Percentiles rank a stretch among this genome's conserved stretches.
Conservation (phyloP, 2,797 vertebrate genomes). For the Alosa sapidissima region DNA sequence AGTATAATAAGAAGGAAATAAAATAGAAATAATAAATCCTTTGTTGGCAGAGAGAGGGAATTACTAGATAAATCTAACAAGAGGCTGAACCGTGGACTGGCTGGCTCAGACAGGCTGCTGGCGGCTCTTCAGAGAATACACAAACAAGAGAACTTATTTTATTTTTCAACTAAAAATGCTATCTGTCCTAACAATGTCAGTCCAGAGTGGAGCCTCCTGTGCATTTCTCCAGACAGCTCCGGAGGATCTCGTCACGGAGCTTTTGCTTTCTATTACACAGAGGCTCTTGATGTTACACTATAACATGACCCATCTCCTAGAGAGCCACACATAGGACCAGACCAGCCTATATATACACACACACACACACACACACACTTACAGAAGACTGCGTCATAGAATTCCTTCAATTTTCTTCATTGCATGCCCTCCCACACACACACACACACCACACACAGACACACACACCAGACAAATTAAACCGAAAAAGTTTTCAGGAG, state of each 20-base stretch:
- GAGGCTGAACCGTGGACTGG: not conserved
- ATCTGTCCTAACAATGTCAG: not conserved
- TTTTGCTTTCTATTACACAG: not conserved
- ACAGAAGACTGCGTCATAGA: not conserved
- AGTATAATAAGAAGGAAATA: constrained; percentile 4
- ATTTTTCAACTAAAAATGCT: not conserved
- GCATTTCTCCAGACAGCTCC: not conserved
- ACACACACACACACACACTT: not conserved
- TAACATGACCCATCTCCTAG: not conserved
- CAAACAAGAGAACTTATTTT: constrained; percentile 17
- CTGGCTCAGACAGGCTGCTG: constrained; percentile 6
- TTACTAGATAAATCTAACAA: constrained; percentile 19
- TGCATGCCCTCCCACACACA: not conserved
- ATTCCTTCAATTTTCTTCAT: not conserved
- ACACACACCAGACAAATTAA: constrained; percentile 4
- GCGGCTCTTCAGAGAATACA: constrained; percentile 7
- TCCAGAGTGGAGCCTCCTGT: not conserved
- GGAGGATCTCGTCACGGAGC: not conserved
- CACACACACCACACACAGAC: no score
- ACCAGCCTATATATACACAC: not conserved
- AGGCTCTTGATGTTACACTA: not conserved
- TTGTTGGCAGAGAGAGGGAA: constrained; percentile 10
- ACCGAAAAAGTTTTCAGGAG: constrained; percentile 17
- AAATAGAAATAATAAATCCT: constrained; percentile 23
- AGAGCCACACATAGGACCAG: not conserved